phyloP scores from a whole-genome alignment of 1,140 invertebrate genomes.

The Nebria ingens region DNA sequence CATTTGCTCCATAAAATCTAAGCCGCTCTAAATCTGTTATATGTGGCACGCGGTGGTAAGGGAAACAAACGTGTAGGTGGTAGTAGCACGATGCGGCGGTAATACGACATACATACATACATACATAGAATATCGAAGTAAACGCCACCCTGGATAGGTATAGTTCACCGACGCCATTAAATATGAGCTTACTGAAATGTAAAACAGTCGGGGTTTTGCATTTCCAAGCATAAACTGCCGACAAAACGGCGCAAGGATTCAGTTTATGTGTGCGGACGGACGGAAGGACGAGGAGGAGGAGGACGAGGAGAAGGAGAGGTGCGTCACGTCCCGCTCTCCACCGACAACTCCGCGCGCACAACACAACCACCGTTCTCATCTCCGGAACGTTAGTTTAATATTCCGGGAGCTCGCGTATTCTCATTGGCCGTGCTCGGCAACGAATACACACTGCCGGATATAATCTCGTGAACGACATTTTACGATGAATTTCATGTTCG shows the following conservation, averaged over 20 bases:
- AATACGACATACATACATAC: background rate
- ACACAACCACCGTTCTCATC: too few relatives aligned
- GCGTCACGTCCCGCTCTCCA: background rate
- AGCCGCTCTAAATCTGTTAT: conserved; percentile 32
- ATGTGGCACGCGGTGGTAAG: conserved; percentile 8
- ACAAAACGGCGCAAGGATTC: conserved; percentile 35
- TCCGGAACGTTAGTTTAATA: background rate
- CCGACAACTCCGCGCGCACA: too few relatives aligned
- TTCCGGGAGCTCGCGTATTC: background rate
- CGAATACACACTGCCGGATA: conserved; percentile 14
- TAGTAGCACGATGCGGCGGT: conserved; percentile 8
- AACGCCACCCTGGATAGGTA: conserved; percentile 20
- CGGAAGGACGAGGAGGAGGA: too few relatives aligned
- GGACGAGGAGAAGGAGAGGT: too few relatives aligned
- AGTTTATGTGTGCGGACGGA: conserved; percentile 28
- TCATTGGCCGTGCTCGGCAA: background rate
- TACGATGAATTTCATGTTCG: conserved; percentile 25
- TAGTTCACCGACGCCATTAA: conserved; percentile 35
- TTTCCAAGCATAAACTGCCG: conserved; percentile 36
- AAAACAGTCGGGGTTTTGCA: conserved; percentile 36
- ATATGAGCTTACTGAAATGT: conserved; percentile 39
- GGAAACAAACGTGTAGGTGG: conserved; percentile 18
- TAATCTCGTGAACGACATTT: conserved; percentile 25
- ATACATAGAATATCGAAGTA: background rate
- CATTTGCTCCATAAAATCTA: conserved; percentile 38